Conservation (phyloP, 2,888 invertebrate genomes). For the Lithosia quadra region DNA sequence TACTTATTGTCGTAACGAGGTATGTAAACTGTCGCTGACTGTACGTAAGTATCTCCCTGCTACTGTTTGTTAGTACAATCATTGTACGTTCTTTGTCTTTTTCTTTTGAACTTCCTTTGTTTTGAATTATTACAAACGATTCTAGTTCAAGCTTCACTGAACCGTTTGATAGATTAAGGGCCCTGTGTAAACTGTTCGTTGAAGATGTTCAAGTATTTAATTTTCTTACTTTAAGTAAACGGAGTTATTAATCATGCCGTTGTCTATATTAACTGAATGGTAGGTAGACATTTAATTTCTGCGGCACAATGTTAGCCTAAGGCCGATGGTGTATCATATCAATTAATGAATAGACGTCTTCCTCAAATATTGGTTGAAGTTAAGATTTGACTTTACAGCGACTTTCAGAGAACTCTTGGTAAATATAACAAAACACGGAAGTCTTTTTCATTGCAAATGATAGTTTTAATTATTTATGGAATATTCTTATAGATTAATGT, state of each 20-base stretch:
- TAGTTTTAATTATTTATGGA: too few species aligned
- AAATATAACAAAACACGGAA: too few species aligned
- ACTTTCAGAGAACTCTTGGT: not conserved
- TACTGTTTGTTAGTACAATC: not conserved
- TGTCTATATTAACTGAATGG: conserved; percentile 5
- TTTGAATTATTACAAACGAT: not conserved
- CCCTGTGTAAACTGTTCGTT: not conserved
- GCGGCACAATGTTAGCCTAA: not conserved
- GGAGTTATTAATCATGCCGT: not conserved
- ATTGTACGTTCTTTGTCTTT: not conserved
- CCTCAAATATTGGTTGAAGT: not conserved
- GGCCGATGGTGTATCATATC: not conserved
- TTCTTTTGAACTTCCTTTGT: not conserved
- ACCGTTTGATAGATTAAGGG: not conserved
- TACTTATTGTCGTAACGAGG: too few species aligned
- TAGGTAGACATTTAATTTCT: not conserved
- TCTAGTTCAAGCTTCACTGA: not conserved
- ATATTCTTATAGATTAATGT: too few species aligned
- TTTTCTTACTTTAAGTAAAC: not conserved
- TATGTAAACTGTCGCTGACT: not conserved
- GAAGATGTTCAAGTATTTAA: not conserved
- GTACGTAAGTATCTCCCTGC: not conserved
- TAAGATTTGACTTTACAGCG: not conserved
- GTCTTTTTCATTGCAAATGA: too few species aligned
- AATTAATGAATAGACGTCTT: not conserved